Base-by-base conservation (phyloP, 2,113 vertebrate genomes). In the Hyla sarda region DNA sequence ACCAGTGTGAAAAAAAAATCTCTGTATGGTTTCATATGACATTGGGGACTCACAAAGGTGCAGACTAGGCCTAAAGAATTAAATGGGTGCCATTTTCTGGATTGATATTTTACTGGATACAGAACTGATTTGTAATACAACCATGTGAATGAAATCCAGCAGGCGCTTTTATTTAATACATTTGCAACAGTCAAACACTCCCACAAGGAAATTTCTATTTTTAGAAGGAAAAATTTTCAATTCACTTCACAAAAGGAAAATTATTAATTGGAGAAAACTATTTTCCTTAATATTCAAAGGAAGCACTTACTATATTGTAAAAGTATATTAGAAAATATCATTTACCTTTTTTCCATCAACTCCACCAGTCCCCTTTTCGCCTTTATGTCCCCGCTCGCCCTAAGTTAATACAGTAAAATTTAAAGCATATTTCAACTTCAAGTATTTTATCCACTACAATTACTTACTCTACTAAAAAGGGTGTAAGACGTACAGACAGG, bases 361-460 rank as follows among this genome's bases (percentile, higher is more conserved):
- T 90, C 98, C 98, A 45, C 92, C 91, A 41, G 91, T 89, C 50
- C 98, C 98, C 91, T 91, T 90, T 41, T 92, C 92, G 88, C 98
- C 98, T 87, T 92, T 93, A 73, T 90, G 90, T 69, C 97, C 97
- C n/a, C 82, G 88, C 84, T 95, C 92, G 83, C 97, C 98, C 97
- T 99, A 88, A 73, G 41, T 17, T 32, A 54, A 62, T 32, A 12
- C 12, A 62, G n/a, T 75, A 12, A 80, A 52, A 75, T 56, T 37
- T n/a, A 69, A 62, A 74, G 41, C 50, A 58, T 25, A 41, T 62
- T 11, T 1, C 32, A 37, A 32, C n/a, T n/a, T n/a, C n/a, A n/a
- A n/a, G n/a, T n/a, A n/a, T n/a, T n/a, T n/a, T n/a, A n/a, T n/a
- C n/a, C n/a, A n/a, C n/a, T n/a, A n/a, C n/a, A n/a, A 37, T 21